Conservation (phyloP, 2,888 invertebrate species). For the Slavum lentiscoides region DNA sequence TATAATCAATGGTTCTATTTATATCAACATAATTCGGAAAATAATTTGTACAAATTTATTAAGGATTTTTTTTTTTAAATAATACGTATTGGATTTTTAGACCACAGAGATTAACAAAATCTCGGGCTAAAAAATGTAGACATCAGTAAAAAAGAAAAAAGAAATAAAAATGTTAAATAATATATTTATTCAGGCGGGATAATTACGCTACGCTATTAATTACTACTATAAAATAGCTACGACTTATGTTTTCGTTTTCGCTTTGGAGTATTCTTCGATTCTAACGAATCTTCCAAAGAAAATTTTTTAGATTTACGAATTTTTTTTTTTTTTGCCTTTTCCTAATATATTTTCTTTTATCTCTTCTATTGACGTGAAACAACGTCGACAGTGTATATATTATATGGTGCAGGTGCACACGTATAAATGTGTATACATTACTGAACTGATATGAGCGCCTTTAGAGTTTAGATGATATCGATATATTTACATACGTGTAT, state of each 20-base stretch:
- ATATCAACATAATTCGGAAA: background rate
- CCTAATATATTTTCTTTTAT: background rate
- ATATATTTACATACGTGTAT: background rate
- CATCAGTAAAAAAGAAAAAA: background rate
- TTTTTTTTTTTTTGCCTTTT: background rate
- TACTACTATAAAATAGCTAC: too few species aligned
- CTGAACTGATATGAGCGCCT: too few species aligned
- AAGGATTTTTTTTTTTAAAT: background rate
- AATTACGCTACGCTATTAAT: background rate
- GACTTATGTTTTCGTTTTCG: background rate
- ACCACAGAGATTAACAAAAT: background rate
- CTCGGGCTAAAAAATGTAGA: background rate
- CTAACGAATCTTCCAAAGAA: too few species aligned
- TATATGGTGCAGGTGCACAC: background rate
- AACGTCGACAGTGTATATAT: background rate
- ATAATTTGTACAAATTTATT: constrained; percentile 3
- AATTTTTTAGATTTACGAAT: background rate
- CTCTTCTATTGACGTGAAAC: background rate
- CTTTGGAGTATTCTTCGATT: background rate
- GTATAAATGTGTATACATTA: background rate
- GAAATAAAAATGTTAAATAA: background rate
- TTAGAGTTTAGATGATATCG: too few species aligned
- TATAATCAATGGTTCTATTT: too few species aligned
- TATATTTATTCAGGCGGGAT: background rate
- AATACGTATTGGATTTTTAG: background rate